These are phyloP conservation scores for Glyphotaelius pellucidus DNA, from an alignment of 2,888 invertebrate species.

Conservation along the genomic window DNA sequence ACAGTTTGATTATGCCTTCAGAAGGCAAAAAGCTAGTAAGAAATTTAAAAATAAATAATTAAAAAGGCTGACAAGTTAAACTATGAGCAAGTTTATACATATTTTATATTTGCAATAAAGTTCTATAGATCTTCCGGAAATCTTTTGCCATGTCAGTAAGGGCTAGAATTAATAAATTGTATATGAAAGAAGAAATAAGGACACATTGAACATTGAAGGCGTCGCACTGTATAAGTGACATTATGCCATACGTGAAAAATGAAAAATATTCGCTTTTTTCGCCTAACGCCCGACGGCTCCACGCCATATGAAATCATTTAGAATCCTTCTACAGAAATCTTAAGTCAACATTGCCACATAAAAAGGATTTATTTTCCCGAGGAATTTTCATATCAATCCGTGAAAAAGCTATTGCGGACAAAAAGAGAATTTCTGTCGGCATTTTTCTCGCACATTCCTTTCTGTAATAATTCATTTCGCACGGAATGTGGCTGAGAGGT, in stretches of 20 bases:
- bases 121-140: background rate
- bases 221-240: background rate
- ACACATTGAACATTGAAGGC: background rate
- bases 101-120: background rate
- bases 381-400: background rate
- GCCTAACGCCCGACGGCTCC: background rate
- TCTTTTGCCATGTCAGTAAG: background rate
- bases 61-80: too few species aligned
- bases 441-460: background rate
- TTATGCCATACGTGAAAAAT: background rate
- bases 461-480: background rate
- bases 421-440: background rate
- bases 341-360: background rate
- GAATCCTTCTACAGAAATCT: background rate
- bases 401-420: background rate
- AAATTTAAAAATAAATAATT: too few species aligned
- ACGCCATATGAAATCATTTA: background rate
- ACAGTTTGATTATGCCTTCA: too few species aligned
- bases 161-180: background rate
- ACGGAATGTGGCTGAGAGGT: background rate
- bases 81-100: too few species aligned
- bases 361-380: background rate
- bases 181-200: background rate
- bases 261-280: background rate
- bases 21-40: too few species aligned